Evolutionary conservation across 2,113 vertebrate species (phyloP).

Genomic region (Campylomormyrus tamandua): DNA sequence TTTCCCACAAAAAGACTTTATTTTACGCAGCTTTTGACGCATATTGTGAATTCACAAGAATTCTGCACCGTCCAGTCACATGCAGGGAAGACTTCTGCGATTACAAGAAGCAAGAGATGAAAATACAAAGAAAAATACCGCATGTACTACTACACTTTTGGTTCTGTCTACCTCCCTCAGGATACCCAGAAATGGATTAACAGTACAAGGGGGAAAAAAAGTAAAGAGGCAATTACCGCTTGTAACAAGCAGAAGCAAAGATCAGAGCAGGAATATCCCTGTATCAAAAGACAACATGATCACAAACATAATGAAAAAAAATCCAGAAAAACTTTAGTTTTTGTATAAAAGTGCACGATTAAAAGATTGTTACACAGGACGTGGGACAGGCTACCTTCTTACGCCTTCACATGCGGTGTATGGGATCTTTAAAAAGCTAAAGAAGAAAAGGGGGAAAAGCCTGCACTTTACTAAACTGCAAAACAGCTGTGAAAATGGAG

Average conservation of each 20-base stretch:
- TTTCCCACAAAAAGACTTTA: slow-evolving; percentile 76
- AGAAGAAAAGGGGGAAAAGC: slow-evolving; percentile 5
- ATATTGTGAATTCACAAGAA: slow-evolving; percentile 79
- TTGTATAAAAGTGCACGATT: slow-evolving; percentile 66
- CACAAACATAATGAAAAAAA: slow-evolving; percentile 66
- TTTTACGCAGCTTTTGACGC: slow-evolving; percentile 65
- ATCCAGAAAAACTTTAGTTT: slow-evolving; percentile 30
- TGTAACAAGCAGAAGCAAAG: slow-evolving; percentile 90
- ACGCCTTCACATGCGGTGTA: slow-evolving; percentile 60
- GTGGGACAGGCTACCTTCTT: slow-evolving; percentile 39
- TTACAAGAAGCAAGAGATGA: slow-evolving; percentile 77
- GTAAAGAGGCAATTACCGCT: slow-evolving; percentile 96
- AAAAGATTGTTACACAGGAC: slow-evolving; percentile 72
- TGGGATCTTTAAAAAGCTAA: slow-evolving; percentile 39
- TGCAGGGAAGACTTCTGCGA: slow-evolving; percentile 76
- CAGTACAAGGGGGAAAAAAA: slow-evolving; percentile 74
- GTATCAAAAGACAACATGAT: slow-evolving; percentile 93
- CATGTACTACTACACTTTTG: slow-evolving; percentile 65
- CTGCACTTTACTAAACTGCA: slow-evolving; percentile 18
- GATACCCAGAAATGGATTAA: slow-evolving; percentile 63
- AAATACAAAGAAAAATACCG: slow-evolving; percentile 51
- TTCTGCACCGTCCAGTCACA: slow-evolving; percentile 73
- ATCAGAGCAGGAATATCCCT: slow-evolving; percentile 88
- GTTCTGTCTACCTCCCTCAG: slow-evolving; percentile 54
- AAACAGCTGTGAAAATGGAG: slow-evolving; percentile 41